Evolutionary conservation across 2,797 vertebrate genomes (phyloP), one percentile per base, ranked within the genome.

Genomic region (Paratrypauchen microcephalus): DNA sequence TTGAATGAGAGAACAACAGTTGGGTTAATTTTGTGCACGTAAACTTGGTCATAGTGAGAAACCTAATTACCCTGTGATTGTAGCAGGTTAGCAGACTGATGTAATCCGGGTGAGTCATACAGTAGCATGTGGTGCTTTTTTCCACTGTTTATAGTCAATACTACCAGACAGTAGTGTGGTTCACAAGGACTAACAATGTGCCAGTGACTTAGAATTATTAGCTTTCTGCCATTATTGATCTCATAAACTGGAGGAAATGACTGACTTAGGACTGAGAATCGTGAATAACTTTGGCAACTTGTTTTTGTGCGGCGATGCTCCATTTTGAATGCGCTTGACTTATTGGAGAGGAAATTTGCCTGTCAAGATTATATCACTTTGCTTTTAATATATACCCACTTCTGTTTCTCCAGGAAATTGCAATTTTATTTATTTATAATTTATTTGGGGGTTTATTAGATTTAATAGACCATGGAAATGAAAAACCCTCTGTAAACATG

Each of bases 321-420:
- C 82, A 75, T 78, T 86, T 89, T 83, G 71, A 90, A 87, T 88
- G 79, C 68, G 64, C 76, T 78, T 75, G 82, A 81, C 86, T 90
- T 83, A 88, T 87, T 89, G 80, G 81, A 78, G 81, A 89, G 90
- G 90, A 91, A 90, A 91, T 91, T 90, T 91, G 88, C 86, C 83
- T 87, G 90, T 89, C 89, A 86, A 88, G 89, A 89, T 89, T 28
- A 28, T 85, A 91, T 92, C 86, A 74, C 32, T 71, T 86, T 88
- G 82, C 75, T 82, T 89, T 88, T 82, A 87, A 89, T 88, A 89
- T 89, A 88, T 78, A 88, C 79, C 80, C 85, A 87, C 78, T 82
- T 80, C 83, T 86, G 76, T 89, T 89, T 86, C 87, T 87, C 52
- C 86, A 88, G 88, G 87, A 90, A 91, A 91, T 90, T 90, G 88